Conservation (phyloP, 2,797 vertebrate species). For the Eupleurogrammus muticus region DNA sequence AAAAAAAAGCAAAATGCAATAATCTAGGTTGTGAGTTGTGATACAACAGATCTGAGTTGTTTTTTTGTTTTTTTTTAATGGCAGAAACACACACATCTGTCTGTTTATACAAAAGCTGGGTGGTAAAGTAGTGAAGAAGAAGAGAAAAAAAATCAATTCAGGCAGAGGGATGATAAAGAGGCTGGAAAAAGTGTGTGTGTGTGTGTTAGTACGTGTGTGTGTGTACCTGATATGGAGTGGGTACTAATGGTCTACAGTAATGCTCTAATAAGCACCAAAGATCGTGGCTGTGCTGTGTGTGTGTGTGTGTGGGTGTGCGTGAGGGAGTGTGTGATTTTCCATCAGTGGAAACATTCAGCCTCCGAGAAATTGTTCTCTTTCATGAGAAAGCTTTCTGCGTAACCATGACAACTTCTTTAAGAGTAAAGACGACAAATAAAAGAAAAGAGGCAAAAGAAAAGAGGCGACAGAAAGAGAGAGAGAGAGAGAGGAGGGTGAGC, state of each 20-base stretch:
- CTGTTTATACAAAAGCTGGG: neutral
- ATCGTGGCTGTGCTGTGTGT: neutral
- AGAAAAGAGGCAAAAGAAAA: neutral
- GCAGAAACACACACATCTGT: too few species aligned
- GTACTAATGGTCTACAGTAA: conserved; percentile 30
- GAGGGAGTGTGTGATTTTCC: conserved; percentile 11
- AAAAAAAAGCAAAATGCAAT: too few species aligned
- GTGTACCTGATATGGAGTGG: neutral
- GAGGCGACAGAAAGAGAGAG: neutral
- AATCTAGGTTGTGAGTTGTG: too few species aligned
- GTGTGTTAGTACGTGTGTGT: neutral
- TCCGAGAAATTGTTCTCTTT: conserved; percentile 6
- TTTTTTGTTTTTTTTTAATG: too few species aligned
- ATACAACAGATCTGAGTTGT: too few species aligned
- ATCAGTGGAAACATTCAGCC: conserved; percentile 44
- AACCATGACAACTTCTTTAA: conserved; percentile 73
- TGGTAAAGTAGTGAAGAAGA: neutral
- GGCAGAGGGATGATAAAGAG: conserved; percentile 7
- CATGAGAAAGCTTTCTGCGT: conserved; percentile 66
- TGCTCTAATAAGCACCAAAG: conserved; percentile 22
- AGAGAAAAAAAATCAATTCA: conserved; percentile 17
- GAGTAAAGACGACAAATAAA: too few species aligned
- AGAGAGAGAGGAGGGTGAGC: conserved; percentile 7
- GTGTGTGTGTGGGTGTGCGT: conserved; percentile 5
- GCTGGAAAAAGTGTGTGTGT: neutral